Evolutionary conservation across 2,888 invertebrate species (phyloP).

Genomic region (Ochropleura plecta): DNA sequence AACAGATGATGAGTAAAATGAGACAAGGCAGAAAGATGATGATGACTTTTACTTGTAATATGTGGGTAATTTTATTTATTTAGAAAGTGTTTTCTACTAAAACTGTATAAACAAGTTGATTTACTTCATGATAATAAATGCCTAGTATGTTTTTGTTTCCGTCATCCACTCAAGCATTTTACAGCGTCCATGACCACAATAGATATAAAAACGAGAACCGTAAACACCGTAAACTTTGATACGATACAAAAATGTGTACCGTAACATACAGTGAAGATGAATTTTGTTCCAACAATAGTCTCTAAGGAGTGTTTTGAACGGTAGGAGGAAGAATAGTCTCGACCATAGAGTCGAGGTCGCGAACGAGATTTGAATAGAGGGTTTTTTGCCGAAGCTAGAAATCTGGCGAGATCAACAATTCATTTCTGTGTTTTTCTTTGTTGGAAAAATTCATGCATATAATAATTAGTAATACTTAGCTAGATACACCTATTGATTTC

Average conservation of each 20-base stretch:
- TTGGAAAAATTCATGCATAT: no score
- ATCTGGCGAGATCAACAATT: no score
- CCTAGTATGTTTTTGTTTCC: conserved; percentile 4
- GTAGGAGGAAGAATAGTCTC: not conserved
- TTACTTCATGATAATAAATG: not conserved
- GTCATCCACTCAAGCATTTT: conserved; percentile 18
- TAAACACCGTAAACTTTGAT: conserved; percentile 28
- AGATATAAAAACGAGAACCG: conserved; percentile 12
- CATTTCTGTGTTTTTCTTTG: no score
- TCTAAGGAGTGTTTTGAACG: not conserved
- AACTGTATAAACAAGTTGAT: not conserved
- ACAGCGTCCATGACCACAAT: conserved; percentile 24
- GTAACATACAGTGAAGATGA: conserved; percentile 12
- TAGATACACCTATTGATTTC: no score
- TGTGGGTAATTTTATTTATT: not conserved
- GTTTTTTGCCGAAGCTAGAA: no score
- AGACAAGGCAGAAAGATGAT: not conserved
- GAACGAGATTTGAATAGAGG: no score
- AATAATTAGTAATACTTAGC: no score
- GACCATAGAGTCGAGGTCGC: no score
- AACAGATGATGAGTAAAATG: no score
- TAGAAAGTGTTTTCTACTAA: not conserved
- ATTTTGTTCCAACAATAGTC: conserved; percentile 12
- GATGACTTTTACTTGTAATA: not conserved
- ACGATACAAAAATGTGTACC: conserved; percentile 12